These are phyloP conservation scores for Laterallus jamaicensis DNA, from an alignment of 2,113 vertebrate genomes.

Conservation along the genomic window DNA sequence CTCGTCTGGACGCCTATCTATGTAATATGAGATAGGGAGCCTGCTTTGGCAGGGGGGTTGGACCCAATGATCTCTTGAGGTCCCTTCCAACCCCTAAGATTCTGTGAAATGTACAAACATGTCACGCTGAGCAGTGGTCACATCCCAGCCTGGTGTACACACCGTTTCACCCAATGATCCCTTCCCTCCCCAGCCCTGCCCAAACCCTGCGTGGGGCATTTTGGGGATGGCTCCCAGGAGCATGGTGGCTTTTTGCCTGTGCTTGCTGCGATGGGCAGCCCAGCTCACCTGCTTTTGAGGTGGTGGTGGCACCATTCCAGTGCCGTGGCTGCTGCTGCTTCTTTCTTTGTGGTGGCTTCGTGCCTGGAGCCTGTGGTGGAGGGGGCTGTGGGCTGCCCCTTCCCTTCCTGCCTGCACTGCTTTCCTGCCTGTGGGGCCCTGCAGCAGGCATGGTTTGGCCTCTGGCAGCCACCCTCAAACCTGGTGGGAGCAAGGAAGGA, in stretches of 20 bases:
- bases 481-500: not conserved
- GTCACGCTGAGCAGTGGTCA: fast-evolving
- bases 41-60: too few species aligned
- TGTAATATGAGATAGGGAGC: too few species aligned
- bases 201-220: fast-evolving
- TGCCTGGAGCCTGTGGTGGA: not conserved
- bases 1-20: too few species aligned
- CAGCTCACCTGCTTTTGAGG: not conserved
- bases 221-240: not conserved
- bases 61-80: too few species aligned
- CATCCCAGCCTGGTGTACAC: fast-evolving
- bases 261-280: not conserved
- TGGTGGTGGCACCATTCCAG: not conserved
- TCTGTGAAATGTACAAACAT: not conserved
- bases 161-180: fast-evolving
- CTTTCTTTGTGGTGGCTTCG: not conserved
- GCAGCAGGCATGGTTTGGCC: not conserved
- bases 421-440: fast-evolving
- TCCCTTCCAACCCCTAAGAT: too few species aligned
- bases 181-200: not conserved
- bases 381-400: not conserved
- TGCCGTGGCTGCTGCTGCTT: not conserved
- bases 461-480: fast-evolving
- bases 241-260: not conserved
- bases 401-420: fast-evolving